A percentile compares a stretch with the other conserved stretches of the same genome.
Conservation (phyloP, 2,113 vertebrate genomes). For the Microcebus ravelobensis region DNA sequence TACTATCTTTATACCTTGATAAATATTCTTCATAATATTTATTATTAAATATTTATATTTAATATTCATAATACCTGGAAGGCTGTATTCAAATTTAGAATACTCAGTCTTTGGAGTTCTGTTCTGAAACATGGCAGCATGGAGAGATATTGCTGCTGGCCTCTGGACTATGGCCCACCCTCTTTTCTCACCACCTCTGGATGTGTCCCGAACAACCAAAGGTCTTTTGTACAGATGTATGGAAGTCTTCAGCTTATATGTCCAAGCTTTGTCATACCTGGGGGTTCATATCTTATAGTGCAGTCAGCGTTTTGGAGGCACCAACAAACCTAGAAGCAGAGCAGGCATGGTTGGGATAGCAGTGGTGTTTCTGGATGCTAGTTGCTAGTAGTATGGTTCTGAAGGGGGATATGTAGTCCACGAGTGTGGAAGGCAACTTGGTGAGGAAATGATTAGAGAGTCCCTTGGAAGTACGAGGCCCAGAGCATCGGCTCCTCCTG, state of each 20-base stretch:
- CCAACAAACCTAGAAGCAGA: not conserved
- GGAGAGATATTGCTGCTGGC: not conserved
- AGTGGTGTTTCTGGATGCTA: not conserved
- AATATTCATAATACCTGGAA: not conserved
- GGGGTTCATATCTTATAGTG: not conserved
- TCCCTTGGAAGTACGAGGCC: not conserved
- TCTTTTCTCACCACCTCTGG: not conserved
- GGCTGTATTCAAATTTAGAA: not conserved
- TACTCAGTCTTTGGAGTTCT: not conserved
- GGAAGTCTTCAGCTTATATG: not conserved
- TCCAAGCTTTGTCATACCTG: not conserved
- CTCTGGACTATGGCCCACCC: not conserved
- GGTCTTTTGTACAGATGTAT: not conserved
- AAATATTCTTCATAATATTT: not conserved
- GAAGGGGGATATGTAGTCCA: fast-evolving
- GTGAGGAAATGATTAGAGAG: not conserved
- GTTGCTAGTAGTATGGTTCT: not conserved
- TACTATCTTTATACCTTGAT: not conserved
- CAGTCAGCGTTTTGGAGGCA: not conserved
- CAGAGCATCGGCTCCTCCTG: not conserved
- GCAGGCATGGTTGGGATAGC: not conserved
- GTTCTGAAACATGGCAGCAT: not conserved
- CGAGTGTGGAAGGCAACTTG: too few relatives aligned
- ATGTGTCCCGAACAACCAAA: not conserved
- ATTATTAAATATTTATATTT: too few relatives aligned